Percentiles rank a stretch among this genome's conserved stretches.
Conservation (phyloP, 2,888 invertebrate species). For the Allygus modestus region DNA sequence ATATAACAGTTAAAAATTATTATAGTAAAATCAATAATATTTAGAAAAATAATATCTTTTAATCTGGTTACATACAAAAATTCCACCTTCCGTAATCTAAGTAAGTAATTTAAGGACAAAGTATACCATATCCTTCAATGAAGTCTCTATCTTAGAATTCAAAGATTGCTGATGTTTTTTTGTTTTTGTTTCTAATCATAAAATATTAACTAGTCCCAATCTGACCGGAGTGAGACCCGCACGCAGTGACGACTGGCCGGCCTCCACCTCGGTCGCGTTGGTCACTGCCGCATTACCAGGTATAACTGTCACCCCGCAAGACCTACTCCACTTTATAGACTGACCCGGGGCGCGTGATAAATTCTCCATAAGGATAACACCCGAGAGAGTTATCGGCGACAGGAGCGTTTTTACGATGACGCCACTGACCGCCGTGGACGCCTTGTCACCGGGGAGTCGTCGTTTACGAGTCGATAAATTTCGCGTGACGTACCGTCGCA, state of each 20-base stretch:
- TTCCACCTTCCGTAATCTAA: too few relatives aligned
- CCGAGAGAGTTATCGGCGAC: constrained; percentile 42
- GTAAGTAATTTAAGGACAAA: too few relatives aligned
- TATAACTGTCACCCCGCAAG: constrained; percentile 12
- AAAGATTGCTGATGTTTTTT: too few relatives aligned
- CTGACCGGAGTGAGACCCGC: background rate
- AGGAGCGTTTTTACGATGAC: constrained; percentile 39
- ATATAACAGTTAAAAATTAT: too few relatives aligned
- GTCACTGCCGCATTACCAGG: background rate
- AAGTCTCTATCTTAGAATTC: too few relatives aligned
- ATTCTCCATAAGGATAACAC: constrained; percentile 56
- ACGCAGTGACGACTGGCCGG: background rate
- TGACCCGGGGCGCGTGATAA: constrained; percentile 23
- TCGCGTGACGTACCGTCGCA: background rate
- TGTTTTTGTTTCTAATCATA: too few relatives aligned
- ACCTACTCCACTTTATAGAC: constrained; percentile 41
- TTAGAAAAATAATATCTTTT: too few relatives aligned
- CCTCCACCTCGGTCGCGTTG: background rate
- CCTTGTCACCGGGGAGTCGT: constrained; percentile 12
- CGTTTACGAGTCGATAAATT: constrained; percentile 39
- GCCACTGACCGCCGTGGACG: constrained; percentile 33
- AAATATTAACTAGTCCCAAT: too few relatives aligned
- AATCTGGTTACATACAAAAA: too few relatives aligned
- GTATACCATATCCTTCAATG: too few relatives aligned
- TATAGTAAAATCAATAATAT: too few relatives aligned